These are phyloP conservation scores for Sylvilagus bachmani DNA, from an alignment of 2,113 vertebrate species.

Conservation along the genomic window DNA sequence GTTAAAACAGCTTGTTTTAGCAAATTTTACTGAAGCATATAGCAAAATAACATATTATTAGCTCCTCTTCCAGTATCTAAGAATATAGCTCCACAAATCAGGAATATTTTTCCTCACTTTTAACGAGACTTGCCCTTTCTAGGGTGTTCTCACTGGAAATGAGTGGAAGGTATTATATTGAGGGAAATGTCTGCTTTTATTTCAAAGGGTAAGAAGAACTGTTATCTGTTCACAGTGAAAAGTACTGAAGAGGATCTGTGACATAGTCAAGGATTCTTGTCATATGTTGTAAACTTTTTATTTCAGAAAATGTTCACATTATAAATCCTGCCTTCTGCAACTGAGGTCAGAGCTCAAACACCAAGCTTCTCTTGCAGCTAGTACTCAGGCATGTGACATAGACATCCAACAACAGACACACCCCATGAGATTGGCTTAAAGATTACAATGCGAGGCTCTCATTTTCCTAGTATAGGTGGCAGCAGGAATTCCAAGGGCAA, in stretches of 20 bases:
- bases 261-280: background rate
- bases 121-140: background rate
- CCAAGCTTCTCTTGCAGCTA: background rate
- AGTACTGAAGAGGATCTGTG: background rate
- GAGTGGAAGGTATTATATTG: background rate
- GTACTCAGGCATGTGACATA: no score
- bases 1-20: constrained; percentile 1
- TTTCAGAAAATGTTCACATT: background rate
- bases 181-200: background rate
- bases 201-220: background rate
- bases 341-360: background rate
- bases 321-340: background rate
- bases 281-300: background rate
- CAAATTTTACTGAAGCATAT: background rate
- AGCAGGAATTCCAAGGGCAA: background rate
- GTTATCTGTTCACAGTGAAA: background rate
- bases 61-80: background rate
- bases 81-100: background rate
- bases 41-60: background rate
- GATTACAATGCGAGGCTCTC: background rate
- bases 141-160: background rate
- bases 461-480: background rate
- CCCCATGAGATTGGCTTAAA: background rate
- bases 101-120: background rate
- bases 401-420: background rate